These are phyloP conservation scores for Xenopus borealis DNA, from an alignment of 2,113 vertebrate species.

Conservation along the genomic window DNA sequence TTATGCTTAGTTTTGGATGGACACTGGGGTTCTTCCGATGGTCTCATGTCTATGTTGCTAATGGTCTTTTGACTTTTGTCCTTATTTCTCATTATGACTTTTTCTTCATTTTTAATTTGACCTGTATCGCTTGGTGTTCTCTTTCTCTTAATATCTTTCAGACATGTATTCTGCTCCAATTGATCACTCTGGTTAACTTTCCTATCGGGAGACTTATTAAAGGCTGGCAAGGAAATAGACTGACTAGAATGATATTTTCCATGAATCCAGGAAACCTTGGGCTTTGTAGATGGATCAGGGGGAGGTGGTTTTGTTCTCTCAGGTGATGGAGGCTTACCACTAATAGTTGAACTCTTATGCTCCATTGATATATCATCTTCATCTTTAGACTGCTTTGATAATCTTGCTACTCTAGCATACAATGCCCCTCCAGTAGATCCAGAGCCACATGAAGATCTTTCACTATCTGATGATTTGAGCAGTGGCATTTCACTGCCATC, in stretches of 20 bases:
- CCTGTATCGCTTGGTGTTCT: conserved; percentile 72
- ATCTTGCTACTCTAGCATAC: conserved; percentile 83
- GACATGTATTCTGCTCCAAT: conserved; percentile 62
- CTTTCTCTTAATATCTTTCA: conserved; percentile 74
- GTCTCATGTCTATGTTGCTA: conserved; percentile 56
- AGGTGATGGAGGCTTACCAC: conserved; percentile 77
- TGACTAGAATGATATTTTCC: conserved; percentile 70
- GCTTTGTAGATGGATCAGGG: conserved; percentile 92
- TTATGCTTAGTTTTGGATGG: conserved; percentile 75
- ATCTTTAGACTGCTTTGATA: conserved; percentile 83
- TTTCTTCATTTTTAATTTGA: conserved; percentile 70
- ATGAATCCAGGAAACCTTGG: conserved; percentile 96
- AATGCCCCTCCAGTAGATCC: conserved; percentile 73
- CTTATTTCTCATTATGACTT: conserved; percentile 60
- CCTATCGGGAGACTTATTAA: conserved; percentile 46
- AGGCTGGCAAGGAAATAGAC: conserved; percentile 50
- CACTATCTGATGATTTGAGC: conserved; percentile 87
- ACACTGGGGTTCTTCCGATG: conserved; percentile 56
- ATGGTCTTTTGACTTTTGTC: conserved; percentile 63
- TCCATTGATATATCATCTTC: conserved; percentile 60
- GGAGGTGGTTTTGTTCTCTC: conserved; percentile 90
- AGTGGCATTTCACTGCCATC: conserved; percentile 71
- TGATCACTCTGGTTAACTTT: neutral
- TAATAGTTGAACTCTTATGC: conserved; percentile 58
- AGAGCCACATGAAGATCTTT: conserved; percentile 83